Percentiles rank a stretch among this genome's conserved stretches.
Conservation (phyloP, 2,888 invertebrate genomes). For the Epistrophe eligans region DNA sequence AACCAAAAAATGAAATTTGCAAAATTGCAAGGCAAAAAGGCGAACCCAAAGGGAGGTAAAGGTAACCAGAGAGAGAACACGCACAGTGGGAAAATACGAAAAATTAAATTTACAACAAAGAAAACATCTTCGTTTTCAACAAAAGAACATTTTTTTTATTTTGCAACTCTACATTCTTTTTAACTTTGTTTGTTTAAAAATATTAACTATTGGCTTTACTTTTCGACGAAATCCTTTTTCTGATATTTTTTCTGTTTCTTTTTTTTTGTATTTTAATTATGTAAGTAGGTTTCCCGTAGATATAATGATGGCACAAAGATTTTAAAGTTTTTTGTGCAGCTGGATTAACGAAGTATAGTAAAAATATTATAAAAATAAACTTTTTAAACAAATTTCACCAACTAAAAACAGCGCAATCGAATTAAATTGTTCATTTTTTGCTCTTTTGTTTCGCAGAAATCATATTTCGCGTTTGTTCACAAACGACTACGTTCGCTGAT, state of each 20-base stretch:
- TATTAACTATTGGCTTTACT: conserved; percentile 21
- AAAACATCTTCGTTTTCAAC: conserved; percentile 48
- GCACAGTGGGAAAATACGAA: conserved; percentile 17
- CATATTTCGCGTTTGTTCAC: conserved; percentile 45
- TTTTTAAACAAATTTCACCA: conserved; percentile 34
- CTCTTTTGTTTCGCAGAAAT: conserved; percentile 49
- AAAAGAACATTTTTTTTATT: conserved; percentile 53
- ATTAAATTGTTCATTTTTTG: conserved; percentile 37
- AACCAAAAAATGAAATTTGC: conserved; percentile 42
- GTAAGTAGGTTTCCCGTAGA: conserved; percentile 53
- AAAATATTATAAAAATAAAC: neutral
- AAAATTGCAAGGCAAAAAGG: conserved; percentile 2
- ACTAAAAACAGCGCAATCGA: conserved; percentile 34
- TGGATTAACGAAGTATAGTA: neutral
- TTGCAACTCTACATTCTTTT: conserved; percentile 32
- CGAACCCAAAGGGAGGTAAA: neutral
- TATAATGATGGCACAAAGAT: conserved; percentile 21
- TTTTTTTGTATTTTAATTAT: conserved; percentile 65
- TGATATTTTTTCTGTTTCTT: conserved; percentile 2
- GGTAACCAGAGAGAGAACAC: neutral
- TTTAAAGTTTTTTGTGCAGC: neutral
- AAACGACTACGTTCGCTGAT: conserved; percentile 41
- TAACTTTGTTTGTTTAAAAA: conserved; percentile 31
- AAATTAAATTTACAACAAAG: conserved; percentile 63
- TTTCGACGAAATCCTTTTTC: conserved; percentile 20